A percentile compares a stretch with the other conserved stretches of the same genome.
phyloP scores from a whole-genome alignment of 2,797 vertebrate genomes.

The Chaunax sp. region DNA sequence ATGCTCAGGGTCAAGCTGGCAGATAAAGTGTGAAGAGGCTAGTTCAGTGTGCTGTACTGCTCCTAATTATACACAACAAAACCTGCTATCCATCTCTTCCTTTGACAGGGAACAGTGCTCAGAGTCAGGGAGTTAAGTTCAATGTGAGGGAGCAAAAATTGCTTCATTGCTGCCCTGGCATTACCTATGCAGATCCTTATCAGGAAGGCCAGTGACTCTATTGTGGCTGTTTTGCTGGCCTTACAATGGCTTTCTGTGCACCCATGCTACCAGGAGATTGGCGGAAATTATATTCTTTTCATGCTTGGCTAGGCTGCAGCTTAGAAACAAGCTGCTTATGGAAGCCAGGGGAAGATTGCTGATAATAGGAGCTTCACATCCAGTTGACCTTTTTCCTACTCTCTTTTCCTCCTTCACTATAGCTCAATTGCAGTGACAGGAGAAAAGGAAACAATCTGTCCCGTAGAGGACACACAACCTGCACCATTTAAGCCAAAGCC shows the following conservation, averaged over 20 bases:
- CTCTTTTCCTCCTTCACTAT: slow-evolving; percentile 71
- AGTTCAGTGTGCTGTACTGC: slow-evolving; percentile 65
- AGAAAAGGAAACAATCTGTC: slow-evolving; percentile 79
- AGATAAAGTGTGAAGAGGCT: slow-evolving; percentile 74
- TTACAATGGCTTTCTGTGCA: slow-evolving; percentile 86
- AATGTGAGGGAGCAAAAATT: slow-evolving; percentile 78
- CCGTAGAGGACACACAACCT: slow-evolving; percentile 74
- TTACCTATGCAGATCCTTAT: slow-evolving; percentile 90
- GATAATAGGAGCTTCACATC: slow-evolving; percentile 96
- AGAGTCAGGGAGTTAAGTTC: slow-evolving; percentile 73
- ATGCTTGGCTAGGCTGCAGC: slow-evolving; percentile 94
- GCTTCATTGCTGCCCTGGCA: slow-evolving; percentile 83
- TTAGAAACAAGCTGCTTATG: slow-evolving; percentile 92
- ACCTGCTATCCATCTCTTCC: slow-evolving; percentile 80
- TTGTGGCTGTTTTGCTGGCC: slow-evolving; percentile 85
- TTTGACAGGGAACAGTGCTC: slow-evolving; percentile 77
- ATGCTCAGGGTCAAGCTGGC: slow-evolving; percentile 68
- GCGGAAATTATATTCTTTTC: slow-evolving; percentile 98
- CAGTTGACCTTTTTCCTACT: slow-evolving; percentile 89
- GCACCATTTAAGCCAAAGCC: slow-evolving; percentile 71
- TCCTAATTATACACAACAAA: slow-evolving; percentile 82
- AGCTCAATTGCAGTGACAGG: slow-evolving; percentile 82
- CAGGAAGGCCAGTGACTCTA: slow-evolving; percentile 80
- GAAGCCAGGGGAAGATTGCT: slow-evolving; percentile 90
- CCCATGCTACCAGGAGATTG: slow-evolving; percentile 88